phyloP scores from a whole-genome alignment of 2,888 invertebrate genomes.

The Blastobasis adustella region DNA sequence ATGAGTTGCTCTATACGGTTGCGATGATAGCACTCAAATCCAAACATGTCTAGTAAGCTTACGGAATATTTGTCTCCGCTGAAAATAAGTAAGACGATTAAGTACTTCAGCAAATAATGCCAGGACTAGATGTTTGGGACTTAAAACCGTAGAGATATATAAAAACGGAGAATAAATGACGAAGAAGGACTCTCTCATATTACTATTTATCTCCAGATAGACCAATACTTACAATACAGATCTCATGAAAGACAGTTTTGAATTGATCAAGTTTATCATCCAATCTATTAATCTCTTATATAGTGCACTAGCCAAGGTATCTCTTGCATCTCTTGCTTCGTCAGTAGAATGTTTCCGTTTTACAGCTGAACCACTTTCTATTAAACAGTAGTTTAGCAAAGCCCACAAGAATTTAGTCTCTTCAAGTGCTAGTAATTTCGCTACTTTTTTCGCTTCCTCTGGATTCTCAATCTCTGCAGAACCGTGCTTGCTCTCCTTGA shows the following conservation, averaged over 20 bases:
- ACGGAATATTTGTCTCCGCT: conserved; percentile 90
- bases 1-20: conserved; percentile 92
- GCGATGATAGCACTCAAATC: conserved; percentile 92
- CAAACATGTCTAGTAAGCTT: conserved; percentile 90
- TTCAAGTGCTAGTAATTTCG: conserved; percentile 84
- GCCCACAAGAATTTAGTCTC: conserved; percentile 90
- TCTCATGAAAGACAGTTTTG: conserved; percentile 86
- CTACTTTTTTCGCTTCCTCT: conserved; percentile 82
- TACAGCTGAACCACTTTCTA: conserved; percentile 82
- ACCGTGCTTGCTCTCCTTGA: conserved; percentile 78
- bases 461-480: conserved; percentile 83
- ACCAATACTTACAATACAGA: conserved; percentile 86
- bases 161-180: no score
- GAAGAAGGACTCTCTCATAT: no score
- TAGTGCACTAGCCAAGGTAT: conserved; percentile 88
- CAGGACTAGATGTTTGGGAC: no score
- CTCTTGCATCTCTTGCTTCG: conserved; percentile 88
- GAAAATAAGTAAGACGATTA: conserved; percentile 28
- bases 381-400: conserved; percentile 88
- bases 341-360: conserved; percentile 81
- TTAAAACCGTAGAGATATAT: no score
- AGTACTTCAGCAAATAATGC: no score
- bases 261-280: conserved; percentile 89
- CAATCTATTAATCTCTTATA: conserved; percentile 92
- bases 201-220: no score